These are phyloP conservation scores for Mormyrus hasselquistii DNA, from an alignment of 2,797 vertebrate genomes.

Conservation along the genomic window DNA sequence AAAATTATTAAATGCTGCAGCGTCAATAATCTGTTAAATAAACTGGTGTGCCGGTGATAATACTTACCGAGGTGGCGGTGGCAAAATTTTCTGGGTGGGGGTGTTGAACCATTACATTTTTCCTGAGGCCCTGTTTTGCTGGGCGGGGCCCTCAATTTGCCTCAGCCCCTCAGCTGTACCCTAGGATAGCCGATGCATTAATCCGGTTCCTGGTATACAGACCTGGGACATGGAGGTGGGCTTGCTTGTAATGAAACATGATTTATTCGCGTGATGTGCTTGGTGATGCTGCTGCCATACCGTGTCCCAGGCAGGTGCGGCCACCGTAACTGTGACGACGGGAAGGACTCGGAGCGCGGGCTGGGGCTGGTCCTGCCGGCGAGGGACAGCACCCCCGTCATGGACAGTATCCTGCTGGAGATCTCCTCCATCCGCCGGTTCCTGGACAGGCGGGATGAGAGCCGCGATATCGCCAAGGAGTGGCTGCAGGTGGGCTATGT, in stretches of 20 bases:
- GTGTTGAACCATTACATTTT: background rate
- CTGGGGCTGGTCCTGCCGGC: conserved; percentile 38
- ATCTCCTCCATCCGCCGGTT: conserved; percentile 73
- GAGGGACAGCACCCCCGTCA: conserved; percentile 51
- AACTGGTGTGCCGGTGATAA: background rate
- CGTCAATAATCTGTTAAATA: background rate
- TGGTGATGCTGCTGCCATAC: background rate
- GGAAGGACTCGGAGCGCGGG: conserved; percentile 46
- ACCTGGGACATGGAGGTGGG: background rate
- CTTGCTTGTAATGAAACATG: background rate
- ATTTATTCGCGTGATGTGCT: background rate
- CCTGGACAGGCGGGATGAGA: conserved; percentile 78
- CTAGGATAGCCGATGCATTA: background rate
- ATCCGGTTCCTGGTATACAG: background rate
- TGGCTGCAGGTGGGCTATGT: conserved; percentile 92
- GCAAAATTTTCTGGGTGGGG: background rate
- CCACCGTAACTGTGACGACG: conserved; percentile 54
- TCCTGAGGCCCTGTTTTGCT: background rate
- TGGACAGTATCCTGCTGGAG: conserved; percentile 74
- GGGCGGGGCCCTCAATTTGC: background rate
- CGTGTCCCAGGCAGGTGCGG: conserved; percentile 59
- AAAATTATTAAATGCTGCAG: background rate
- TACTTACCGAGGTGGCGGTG: background rate
- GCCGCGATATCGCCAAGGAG: conserved; percentile 76
- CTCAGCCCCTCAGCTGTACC: background rate